Evolutionary conservation across 2,797 vertebrate species (phyloP).

Genomic region (Schizothorax lantsangensis): DNA sequence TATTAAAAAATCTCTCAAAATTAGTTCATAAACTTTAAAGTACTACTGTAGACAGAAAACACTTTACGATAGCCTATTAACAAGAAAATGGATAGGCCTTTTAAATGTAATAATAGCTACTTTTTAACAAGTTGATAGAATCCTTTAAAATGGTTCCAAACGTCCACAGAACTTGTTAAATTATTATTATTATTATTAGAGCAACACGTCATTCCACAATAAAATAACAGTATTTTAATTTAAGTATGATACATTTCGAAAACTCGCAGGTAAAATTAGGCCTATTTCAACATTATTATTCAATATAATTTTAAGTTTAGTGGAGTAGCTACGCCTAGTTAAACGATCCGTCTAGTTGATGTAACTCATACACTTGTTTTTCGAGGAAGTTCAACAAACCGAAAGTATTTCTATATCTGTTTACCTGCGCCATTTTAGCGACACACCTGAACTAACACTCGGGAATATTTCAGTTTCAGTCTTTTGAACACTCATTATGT

Average conservation of each 20-base stretch:
- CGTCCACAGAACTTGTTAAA: too few relatives aligned
- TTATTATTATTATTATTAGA: too few relatives aligned
- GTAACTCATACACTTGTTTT: background rate
- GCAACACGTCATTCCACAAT: too few relatives aligned
- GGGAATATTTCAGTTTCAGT: background rate
- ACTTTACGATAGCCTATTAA: background rate
- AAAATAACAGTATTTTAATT: background rate
- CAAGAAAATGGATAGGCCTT: background rate
- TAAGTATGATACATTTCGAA: background rate
- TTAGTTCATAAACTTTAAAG: background rate
- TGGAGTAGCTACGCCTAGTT: background rate
- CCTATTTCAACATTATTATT: background rate
- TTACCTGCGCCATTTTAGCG: background rate
- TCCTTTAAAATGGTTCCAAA: too few relatives aligned
- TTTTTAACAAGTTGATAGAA: too few relatives aligned
- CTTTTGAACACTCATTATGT: background rate
- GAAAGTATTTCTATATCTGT: conserved; percentile 9
- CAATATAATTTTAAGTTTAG: background rate
- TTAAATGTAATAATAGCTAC: too few relatives aligned
- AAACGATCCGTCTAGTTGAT: background rate
- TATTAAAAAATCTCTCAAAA: background rate
- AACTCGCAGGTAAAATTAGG: background rate
- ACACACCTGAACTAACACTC: background rate
- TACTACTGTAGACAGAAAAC: too few relatives aligned
- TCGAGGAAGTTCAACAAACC: background rate